Conservation (phyloP, 2,888 invertebrate genomes). For the Coronaproctus castanopsis region DNA sequence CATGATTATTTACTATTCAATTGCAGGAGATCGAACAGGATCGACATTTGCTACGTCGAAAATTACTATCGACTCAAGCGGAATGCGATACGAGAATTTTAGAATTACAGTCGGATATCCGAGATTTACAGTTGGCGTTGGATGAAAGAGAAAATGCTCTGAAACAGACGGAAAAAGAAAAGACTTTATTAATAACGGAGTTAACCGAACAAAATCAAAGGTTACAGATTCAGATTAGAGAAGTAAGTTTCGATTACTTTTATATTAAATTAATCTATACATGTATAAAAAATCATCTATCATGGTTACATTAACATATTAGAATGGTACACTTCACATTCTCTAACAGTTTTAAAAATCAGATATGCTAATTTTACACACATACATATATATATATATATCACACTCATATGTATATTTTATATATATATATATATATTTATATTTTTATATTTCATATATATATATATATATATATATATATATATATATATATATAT, state of each 20-base stretch:
- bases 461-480: too few relatives aligned
- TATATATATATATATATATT: too few relatives aligned
- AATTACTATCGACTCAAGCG: slow-evolving; percentile 62
- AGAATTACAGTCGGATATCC: slow-evolving; percentile 75
- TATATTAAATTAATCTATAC: not conserved
- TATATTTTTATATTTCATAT: too few relatives aligned
- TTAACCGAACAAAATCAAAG: slow-evolving; percentile 74
- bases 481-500: too few relatives aligned
- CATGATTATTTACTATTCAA: too few relatives aligned
- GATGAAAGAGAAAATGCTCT: slow-evolving; percentile 31
- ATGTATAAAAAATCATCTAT: too few relatives aligned
- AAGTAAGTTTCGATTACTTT: slow-evolving; percentile 29
- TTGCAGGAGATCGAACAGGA: slow-evolving; percentile 80
- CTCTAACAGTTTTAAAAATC: too few relatives aligned
- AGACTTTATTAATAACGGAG: slow-evolving; percentile 56
- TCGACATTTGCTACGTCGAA: slow-evolving; percentile 65
- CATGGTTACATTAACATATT: too few relatives aligned
- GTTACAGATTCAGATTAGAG: slow-evolving; percentile 65
- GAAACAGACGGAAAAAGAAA: slow-evolving; percentile 44
- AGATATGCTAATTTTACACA: too few relatives aligned
- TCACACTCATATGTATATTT: too few relatives aligned
- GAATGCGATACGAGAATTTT: slow-evolving; percentile 71
- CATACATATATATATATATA: too few relatives aligned
- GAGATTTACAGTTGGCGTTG: slow-evolving; percentile 54
- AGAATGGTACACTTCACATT: too few relatives aligned